These are phyloP conservation scores for Malurus cyaneus DNA, from an alignment of 2,113 vertebrate species.

Conservation along the genomic window DNA sequence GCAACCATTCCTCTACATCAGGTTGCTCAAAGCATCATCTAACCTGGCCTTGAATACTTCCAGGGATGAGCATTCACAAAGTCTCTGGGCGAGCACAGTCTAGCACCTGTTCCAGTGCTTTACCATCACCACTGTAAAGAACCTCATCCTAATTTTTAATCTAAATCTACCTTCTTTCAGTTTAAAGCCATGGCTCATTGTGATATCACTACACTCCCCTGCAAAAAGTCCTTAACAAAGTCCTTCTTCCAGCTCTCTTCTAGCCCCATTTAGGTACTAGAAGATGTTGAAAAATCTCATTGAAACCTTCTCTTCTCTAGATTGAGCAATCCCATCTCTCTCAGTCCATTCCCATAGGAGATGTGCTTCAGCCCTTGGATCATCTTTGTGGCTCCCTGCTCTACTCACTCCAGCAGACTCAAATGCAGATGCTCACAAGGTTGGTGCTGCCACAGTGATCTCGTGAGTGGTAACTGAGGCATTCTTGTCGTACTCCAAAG, in stretches of 20 bases:
- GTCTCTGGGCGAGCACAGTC: not conserved
- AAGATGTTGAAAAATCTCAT: not conserved
- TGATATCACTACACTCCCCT: not conserved
- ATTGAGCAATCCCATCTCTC: not conserved
- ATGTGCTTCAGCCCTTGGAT: not conserved
- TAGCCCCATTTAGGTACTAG: not conserved
- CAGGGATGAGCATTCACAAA: not conserved
- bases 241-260: not conserved
- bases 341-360: not conserved
- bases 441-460: not conserved
- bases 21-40: not conserved
- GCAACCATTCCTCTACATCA: not conserved
- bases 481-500: not conserved
- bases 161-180: not conserved
- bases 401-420: too few relatives aligned
- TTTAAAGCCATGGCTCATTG: not conserved
- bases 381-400: too few relatives aligned
- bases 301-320: not conserved
- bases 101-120: not conserved
- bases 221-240: not conserved
- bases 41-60: not conserved
- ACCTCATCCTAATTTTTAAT: not conserved
- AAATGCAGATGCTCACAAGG: not conserved
- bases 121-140: not conserved
- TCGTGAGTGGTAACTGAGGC: not conserved